Base-by-base conservation (phyloP, 2,113 vertebrate species). In the Platanista minor region DNA sequence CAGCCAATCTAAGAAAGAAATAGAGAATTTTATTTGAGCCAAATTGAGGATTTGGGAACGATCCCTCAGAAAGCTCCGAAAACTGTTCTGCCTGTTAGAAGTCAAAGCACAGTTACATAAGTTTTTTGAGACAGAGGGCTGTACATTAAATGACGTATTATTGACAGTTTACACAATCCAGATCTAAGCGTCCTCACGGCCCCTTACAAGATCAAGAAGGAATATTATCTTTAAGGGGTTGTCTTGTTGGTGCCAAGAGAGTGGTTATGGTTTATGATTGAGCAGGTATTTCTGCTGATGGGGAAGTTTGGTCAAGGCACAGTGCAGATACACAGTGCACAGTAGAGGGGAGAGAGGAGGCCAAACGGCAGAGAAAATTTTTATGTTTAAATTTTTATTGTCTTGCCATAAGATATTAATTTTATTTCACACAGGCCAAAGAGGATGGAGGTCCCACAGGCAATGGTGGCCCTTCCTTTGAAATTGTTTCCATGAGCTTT, bases 371-470 rank as follows among this genome's bases (percentile, higher is more conserved):
- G 75, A 80, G 75, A 25, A 54, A 23, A 14, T 14, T 21, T 80
- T 80, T 80, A 54, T 36, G 20, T 80, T 80, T 80, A 80, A 15
- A 25, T 78, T 54, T n/a, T 36, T 78, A 54, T 54, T 54, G 23
- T 78, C 75, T 36, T 78, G 33, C 49, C 49, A 54, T 78, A 54
- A 78, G n/a, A 78, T 54, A 78, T 52, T 78, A 78, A 54, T 36
- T 78, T 78, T 78, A 36, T 54, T 78, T 78, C 52, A 41, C 1
- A 1, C 13, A 81, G 46, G 52, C 39, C 52, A 49, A 61, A 80
- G 90, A n/a, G 39, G 23, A 2, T 27, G 0, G 3, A 82, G 2
- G 21, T 18, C 17, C 29, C 0, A 0, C 23, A 33, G 43, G 41
- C 10, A 9, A 46, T 2, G 8, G 81, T 66, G 46, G 9, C 59